Evolutionary conservation across 2,888 invertebrate species (phyloP).

Genomic region (Meghimatium bilineatum): DNA sequence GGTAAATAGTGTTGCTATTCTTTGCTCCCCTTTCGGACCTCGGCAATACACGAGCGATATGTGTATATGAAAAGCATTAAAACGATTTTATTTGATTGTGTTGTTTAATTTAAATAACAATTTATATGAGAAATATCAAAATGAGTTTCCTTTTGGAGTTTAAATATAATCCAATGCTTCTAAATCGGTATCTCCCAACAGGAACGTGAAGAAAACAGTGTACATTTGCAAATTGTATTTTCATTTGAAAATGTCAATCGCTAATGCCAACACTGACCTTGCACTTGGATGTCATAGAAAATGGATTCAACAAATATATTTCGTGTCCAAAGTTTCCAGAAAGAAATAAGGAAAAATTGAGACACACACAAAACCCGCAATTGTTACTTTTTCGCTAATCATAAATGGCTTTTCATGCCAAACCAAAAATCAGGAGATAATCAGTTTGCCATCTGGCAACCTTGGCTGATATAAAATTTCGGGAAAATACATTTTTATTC

Average conservation of each 20-base stretch:
- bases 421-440: not conserved
- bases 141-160: too few relatives aligned
- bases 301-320: not conserved
- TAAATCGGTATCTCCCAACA: too few relatives aligned
- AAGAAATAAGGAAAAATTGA: not conserved
- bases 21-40: too few relatives aligned
- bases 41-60: too few relatives aligned
- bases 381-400: not conserved
- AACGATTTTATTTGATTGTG: too few relatives aligned
- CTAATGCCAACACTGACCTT: not conserved
- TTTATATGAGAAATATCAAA: too few relatives aligned
- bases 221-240: not conserved
- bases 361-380: not conserved
- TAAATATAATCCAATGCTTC: too few relatives aligned
- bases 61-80: too few relatives aligned
- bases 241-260: not conserved
- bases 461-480: not conserved
- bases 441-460: not conserved
- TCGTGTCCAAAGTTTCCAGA: too few relatives aligned
- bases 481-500: not conserved
- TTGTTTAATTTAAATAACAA: too few relatives aligned
- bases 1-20: too few relatives aligned
- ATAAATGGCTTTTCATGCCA: not conserved
- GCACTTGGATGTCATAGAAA: not conserved
- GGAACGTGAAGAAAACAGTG: not conserved